Percentiles rank a stretch among this genome's conserved stretches.
Conservation (phyloP, 2,113 vertebrate species). For the Seriola quinqueradiata region DNA sequence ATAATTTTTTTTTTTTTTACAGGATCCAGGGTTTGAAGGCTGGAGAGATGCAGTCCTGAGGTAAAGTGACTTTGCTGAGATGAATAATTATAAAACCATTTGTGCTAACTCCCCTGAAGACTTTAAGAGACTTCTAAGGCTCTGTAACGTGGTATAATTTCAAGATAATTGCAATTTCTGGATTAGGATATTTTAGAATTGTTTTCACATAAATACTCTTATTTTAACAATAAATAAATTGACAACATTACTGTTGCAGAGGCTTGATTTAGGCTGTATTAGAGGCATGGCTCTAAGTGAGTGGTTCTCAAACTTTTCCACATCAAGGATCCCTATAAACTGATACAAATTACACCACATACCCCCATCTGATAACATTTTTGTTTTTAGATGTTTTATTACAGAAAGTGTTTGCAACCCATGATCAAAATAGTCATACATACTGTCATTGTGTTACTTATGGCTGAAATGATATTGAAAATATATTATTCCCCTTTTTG, state of each 20-base stretch:
- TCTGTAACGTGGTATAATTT: not conserved
- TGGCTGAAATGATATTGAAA: too few relatives aligned
- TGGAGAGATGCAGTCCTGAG: constrained; percentile 21
- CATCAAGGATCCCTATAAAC: too few relatives aligned
- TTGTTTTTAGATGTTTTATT: too few relatives aligned
- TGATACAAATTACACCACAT: too few relatives aligned
- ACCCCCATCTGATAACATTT: too few relatives aligned
- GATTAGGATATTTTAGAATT: not conserved
- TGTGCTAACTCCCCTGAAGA: constrained; percentile 33
- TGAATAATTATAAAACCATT: constrained; percentile 48
- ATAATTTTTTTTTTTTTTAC: not conserved
- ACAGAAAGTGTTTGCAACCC: too few relatives aligned
- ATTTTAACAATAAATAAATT: not conserved
- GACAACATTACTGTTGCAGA: not conserved
- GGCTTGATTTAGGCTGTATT: not conserved
- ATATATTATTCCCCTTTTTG: too few relatives aligned
- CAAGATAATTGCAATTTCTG: not conserved
- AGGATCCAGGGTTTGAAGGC: constrained; percentile 39
- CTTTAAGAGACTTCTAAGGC: constrained; percentile 10
- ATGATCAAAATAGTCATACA: too few relatives aligned
- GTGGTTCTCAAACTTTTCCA: too few relatives aligned
- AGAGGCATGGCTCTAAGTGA: too few relatives aligned
- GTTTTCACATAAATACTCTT: not conserved
- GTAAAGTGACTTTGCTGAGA: constrained; percentile 46
- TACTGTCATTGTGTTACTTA: too few relatives aligned